A percentile compares a stretch with the other conserved stretches of the same genome.
phyloP scores from a whole-genome alignment of 2,888 invertebrate species.

The Baronia brevicornis region DNA sequence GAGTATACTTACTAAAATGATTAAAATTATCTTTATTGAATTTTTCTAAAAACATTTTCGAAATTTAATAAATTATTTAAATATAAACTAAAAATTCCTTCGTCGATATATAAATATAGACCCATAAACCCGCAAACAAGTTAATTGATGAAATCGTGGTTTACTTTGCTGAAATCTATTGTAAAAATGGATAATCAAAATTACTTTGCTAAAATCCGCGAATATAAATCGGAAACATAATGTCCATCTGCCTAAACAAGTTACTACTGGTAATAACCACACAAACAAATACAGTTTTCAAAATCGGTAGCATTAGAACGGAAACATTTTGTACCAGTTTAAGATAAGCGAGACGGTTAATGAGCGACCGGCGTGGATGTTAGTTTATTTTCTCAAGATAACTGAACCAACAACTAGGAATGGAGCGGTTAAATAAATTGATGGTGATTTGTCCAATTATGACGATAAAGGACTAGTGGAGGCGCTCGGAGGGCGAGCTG shows the following conservation, averaged over 20 bases:
- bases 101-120: background rate
- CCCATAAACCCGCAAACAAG: slow-evolving; percentile 6
- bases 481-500: slow-evolving; percentile 3
- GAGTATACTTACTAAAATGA: slow-evolving; percentile 2
- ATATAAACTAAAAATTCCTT: slow-evolving; percentile 1
- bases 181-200: slow-evolving; percentile 10
- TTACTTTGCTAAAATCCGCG: no score
- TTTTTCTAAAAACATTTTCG: slow-evolving; percentile 9
- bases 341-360: slow-evolving; percentile 26
- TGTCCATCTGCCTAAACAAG: background rate
- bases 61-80: slow-evolving; percentile 2
- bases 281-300: slow-evolving; percentile 18
- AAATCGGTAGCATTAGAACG: slow-evolving; percentile 13
- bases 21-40: slow-evolving; percentile 1
- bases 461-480: slow-evolving; percentile 35
- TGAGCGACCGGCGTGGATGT: slow-evolving; percentile 31
- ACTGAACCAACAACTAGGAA: slow-evolving; percentile 29
- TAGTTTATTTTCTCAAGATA: slow-evolving; percentile 50
- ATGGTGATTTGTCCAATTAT: slow-evolving; percentile 64
- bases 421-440: slow-evolving; percentile 44
- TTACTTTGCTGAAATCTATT: slow-evolving; percentile 5
- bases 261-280: slow-evolving; percentile 2
- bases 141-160: slow-evolving; percentile 12
- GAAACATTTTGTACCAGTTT: slow-evolving; percentile 23
- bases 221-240: background rate